A percentile compares a stretch with the other conserved stretches of the same genome.
Conservation (phyloP, 2,113 vertebrate species). For the Campylorhamphus procurvoides region DNA sequence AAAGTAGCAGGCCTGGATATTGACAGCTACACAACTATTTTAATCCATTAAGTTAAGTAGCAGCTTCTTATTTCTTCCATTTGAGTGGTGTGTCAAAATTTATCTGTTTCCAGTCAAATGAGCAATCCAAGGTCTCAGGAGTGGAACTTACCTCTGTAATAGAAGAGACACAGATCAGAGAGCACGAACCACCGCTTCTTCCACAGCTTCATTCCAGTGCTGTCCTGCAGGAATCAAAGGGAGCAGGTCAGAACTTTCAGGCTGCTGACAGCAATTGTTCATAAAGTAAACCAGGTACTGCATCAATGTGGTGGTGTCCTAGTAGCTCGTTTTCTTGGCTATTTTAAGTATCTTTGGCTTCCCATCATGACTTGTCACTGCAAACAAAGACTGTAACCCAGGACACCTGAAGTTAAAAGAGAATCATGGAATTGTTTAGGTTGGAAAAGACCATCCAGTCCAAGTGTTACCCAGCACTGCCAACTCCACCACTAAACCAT, state of each 20-base stretch:
- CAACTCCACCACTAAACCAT: neutral
- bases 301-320: neutral
- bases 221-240: conserved; percentile 81
- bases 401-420: neutral
- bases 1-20: neutral
- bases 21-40: neutral
- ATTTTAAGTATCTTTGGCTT: neutral
- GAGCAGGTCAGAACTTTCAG: neutral
- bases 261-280: neutral
- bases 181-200: conserved; percentile 99
- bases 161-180: conserved; percentile 96
- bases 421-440: neutral
- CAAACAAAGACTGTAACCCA: neutral
- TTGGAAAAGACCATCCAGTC: fast-evolving
- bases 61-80: neutral
- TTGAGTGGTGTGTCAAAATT: neutral
- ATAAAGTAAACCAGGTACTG: neutral
- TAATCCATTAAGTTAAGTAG: neutral
- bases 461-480: neutral
- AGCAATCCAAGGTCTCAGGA: neutral
- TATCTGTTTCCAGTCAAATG: neutral
- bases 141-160: conserved; percentile 90
- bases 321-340: neutral
- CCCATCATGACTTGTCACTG: neutral
- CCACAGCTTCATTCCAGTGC: conserved; percentile 98